Percentiles rank a stretch among this genome's conserved stretches.
Evolutionary conservation across 2,888 invertebrate genomes (phyloP).

Genomic region (Clusia tigrina): DNA sequence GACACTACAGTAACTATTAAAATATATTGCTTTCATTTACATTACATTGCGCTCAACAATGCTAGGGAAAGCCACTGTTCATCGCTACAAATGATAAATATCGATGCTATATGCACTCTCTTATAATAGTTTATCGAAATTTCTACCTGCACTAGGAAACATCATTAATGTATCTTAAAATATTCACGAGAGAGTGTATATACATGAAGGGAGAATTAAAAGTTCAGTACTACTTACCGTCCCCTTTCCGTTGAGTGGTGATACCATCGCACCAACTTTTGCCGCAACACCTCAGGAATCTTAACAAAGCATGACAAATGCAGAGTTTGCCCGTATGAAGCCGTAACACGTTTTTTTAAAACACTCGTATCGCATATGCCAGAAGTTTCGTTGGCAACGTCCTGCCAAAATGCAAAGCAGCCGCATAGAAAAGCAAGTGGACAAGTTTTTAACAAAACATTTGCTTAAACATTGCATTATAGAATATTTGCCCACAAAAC

Average conservation of each 20-base stretch:
- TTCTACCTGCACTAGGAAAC: too few species aligned
- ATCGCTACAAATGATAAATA: too few species aligned
- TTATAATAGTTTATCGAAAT: too few species aligned
- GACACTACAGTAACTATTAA: too few species aligned
- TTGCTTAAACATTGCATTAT: slow-evolving; percentile 25
- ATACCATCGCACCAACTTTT: slow-evolving; percentile 85
- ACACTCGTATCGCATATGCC: slow-evolving; percentile 91
- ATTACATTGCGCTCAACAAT: too few species aligned
- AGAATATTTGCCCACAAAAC: background rate
- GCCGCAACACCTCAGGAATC: slow-evolving; percentile 84
- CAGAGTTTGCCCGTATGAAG: slow-evolving; percentile 92
- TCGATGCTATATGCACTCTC: too few species aligned
- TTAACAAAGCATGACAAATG: slow-evolving; percentile 91
- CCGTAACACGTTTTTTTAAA: slow-evolving; percentile 85
- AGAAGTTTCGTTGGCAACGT: slow-evolving; percentile 88
- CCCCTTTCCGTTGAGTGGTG: slow-evolving; percentile 90
- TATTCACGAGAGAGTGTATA: too few species aligned
- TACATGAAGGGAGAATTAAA: too few species aligned
- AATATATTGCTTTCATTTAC: too few species aligned
- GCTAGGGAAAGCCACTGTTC: too few species aligned
- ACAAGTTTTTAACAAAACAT: slow-evolving; percentile 28
- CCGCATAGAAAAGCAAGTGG: slow-evolving; percentile 5
- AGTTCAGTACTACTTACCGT: slow-evolving; percentile 65
- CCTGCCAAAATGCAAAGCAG: slow-evolving; percentile 69
- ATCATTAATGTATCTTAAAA: too few species aligned